These are phyloP conservation scores for Cyprinus carpio DNA, from an alignment of 2,113 vertebrate species.

Conservation along the genomic window DNA sequence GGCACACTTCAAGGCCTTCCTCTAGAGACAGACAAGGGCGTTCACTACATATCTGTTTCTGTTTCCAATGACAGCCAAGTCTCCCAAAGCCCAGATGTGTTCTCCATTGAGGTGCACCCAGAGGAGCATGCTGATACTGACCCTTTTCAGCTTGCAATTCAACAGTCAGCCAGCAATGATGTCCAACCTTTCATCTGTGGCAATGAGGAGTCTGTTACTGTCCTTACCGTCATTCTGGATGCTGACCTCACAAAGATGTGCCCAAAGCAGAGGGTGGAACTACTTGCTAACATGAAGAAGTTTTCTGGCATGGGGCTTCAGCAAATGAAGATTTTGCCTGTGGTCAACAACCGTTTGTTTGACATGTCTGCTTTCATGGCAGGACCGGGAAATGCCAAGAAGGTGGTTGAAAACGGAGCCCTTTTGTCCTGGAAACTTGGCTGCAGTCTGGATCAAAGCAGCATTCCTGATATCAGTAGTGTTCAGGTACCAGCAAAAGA, in stretches of 20 bases:
- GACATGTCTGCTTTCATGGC: slow-evolving; percentile 99
- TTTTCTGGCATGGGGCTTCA: slow-evolving; percentile 89
- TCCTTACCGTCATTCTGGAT: slow-evolving; percentile 95
- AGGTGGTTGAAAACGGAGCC: slow-evolving; percentile 95
- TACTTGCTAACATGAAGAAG: slow-evolving; percentile 85
- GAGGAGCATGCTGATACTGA: slow-evolving; percentile 87
- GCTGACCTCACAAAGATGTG: slow-evolving; percentile 97
- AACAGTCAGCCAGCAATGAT: slow-evolving; percentile 69
- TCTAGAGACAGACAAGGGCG: slow-evolving; percentile 89
- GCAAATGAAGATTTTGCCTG: slow-evolving; percentile 93
- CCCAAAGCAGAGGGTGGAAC: slow-evolving; percentile 85
- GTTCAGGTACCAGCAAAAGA: slow-evolving; percentile 92
- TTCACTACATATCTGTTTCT: slow-evolving; percentile 88
- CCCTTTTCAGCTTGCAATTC: slow-evolving; percentile 70
- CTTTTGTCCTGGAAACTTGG: slow-evolving; percentile 96
- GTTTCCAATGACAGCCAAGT: slow-evolving; percentile 78
- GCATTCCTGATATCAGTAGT: slow-evolving; percentile 87
- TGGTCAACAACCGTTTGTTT: slow-evolving; percentile 96
- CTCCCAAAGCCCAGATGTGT: slow-evolving; percentile 79
- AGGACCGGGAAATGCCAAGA: slow-evolving; percentile 95
- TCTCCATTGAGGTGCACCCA: slow-evolving; percentile 91
- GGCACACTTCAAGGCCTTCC: slow-evolving; percentile 87
- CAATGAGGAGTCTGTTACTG: slow-evolving; percentile 85
- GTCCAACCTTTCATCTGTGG: slow-evolving; percentile 76
- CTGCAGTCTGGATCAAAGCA: slow-evolving; percentile 91